Conservation (phyloP, 2,113 vertebrate genomes). For the Oreochromis aureus region DNA sequence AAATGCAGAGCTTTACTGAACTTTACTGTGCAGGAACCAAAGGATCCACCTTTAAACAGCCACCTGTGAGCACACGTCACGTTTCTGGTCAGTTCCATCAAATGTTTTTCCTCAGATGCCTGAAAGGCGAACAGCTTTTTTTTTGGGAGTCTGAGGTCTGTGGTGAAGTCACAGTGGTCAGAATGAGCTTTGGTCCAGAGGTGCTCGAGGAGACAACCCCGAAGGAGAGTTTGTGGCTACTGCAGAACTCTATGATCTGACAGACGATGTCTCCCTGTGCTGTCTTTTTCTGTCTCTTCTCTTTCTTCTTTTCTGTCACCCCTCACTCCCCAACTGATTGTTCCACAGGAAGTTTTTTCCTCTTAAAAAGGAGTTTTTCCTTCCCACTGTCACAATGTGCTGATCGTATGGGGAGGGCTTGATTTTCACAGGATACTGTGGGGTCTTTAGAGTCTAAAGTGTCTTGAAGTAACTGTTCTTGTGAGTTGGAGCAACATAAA, state of each 20-base stretch:
- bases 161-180: neutral
- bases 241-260: neutral
- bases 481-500: neutral
- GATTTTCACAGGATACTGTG: neutral
- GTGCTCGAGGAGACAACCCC: neutral
- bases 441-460: neutral
- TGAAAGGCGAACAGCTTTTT: accelerated
- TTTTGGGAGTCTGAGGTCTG: neutral
- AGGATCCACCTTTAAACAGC: neutral
- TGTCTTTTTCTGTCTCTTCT: accelerated
- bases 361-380: neutral
- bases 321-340: accelerated
- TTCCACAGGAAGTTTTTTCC: neutral
- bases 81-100: neutral
- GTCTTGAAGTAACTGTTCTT: neutral
- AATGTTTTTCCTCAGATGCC: neutral
- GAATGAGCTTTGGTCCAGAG: neutral
- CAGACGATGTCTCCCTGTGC: neutral
- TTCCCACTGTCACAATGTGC: neutral
- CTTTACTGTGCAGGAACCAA: neutral
- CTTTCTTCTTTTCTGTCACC: accelerated
- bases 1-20: neutral
- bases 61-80: accelerated
- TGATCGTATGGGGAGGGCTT: neutral
- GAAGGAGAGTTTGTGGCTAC: accelerated